Base-by-base conservation (phyloP, 2,888 invertebrate genomes). In the Cerceris rybyensis region DNA sequence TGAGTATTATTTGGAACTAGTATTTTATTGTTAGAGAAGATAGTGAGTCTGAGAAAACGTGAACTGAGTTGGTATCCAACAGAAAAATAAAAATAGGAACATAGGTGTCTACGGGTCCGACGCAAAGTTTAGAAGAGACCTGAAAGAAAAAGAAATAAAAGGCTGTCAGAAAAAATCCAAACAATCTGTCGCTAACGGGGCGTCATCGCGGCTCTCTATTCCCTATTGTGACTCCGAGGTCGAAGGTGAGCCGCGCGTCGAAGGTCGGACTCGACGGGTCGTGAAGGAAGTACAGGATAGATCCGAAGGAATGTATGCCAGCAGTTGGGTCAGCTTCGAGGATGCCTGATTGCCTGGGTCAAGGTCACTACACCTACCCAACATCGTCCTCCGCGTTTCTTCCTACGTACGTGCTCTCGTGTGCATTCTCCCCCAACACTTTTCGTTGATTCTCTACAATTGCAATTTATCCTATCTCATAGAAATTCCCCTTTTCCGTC, bases 341-440 rank as follows among this genome's bases (percentile, higher is more conserved):
- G 82, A 84, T 82, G 84, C 82, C 85, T 82, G 88, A 87, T 90
- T 88, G 85, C 87, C 86, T 86, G 86, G 90, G 90, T 90, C 90
- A 90, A 90, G 90, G 90, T 90, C 87, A 89, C 78, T 73, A 80
- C 28, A 28, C 81, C 74, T 81, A 75, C 75, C 84, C 81, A 78
- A 80, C 85, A 78, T 50, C 78, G 69, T 77, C 78, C 61, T 63
- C 61, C 69, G 41, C 50, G 41, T 39, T 58, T 55, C 72, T 59
- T 70, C 66, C 74, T 68, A 69, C 73, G 41, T 70, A 28, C 58
- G 9, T 52, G 14, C 57, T 16, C 58, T 57, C 63, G 49, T 52
- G 17, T 67, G 58, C 57, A 46, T 43, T 16, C 42, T 28, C 28
- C 28, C 28, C 28, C 28, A 1, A 2, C 28, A 28, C 4, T 28